A percentile compares a stretch with the other conserved stretches of the same genome.
These are phyloP conservation scores for Phataginus tricuspis DNA, from an alignment of 2,797 vertebrate genomes.

Conservation along the genomic window DNA sequence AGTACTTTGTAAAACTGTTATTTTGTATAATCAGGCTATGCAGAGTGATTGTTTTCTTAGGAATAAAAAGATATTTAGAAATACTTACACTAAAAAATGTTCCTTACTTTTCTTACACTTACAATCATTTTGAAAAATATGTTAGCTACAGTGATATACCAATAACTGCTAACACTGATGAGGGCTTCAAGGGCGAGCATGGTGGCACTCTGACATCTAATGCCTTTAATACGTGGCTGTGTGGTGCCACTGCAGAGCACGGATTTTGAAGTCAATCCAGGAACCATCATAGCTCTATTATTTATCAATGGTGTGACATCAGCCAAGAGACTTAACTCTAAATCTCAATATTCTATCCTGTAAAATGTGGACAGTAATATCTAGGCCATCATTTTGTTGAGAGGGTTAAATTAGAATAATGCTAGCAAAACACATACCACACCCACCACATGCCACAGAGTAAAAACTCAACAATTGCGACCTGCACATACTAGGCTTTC, in stretches of 20 bases:
- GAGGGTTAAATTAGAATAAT: not conserved
- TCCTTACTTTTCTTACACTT: not conserved
- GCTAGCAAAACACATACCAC: not conserved
- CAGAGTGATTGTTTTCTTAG: not conserved
- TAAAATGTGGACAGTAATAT: not conserved
- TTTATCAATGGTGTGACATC: not conserved
- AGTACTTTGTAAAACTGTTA: not conserved
- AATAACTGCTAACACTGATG: not conserved
- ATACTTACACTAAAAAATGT: slow-evolving; percentile 24
- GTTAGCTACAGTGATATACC: not conserved
- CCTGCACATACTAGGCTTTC: not conserved
- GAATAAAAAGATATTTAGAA: not conserved
- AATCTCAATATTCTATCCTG: not conserved
- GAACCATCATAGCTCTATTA: not conserved
- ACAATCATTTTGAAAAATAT: not conserved
- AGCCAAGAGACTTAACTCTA: not conserved
- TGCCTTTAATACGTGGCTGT: not conserved
- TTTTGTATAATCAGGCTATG: not conserved
- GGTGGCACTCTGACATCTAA: no score
- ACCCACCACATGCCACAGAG: not conserved
- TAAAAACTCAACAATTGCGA: not conserved
- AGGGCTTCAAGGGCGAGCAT: not conserved
- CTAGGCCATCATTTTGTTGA: not conserved
- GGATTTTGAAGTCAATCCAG: not conserved
- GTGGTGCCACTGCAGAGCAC: not conserved